Conservation (phyloP, 37 sponge, comb jelly and placozoan genomes). For the Spongilla lacustris region DNA sequence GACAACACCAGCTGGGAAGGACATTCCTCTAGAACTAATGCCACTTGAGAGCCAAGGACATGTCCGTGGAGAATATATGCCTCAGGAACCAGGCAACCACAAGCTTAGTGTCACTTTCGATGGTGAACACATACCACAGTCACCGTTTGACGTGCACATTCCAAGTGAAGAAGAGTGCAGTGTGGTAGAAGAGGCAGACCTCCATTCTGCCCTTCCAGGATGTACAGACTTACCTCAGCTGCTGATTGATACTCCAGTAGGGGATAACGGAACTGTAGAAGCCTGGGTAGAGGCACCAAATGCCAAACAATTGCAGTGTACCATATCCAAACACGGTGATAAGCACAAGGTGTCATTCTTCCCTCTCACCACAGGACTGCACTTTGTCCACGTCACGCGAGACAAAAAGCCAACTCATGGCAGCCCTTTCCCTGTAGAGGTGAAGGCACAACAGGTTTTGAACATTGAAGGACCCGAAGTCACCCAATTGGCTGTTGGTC, state of each 20-base stretch:
- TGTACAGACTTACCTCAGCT: slow-evolving; percentile 65
- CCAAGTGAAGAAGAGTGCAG: too few species aligned
- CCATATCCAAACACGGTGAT: slow-evolving; percentile 73
- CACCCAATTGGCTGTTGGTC: slow-evolving; percentile 77
- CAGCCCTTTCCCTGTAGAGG: slow-evolving; percentile 58
- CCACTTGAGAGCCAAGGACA: background rate
- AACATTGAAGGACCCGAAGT: slow-evolving; percentile 68
- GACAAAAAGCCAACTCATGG: slow-evolving; percentile 82
- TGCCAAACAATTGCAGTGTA: slow-evolving; percentile 30
- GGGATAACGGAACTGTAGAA: slow-evolving; percentile 71
- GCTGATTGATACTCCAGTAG: slow-evolving; percentile 70
- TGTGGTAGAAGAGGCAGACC: slow-evolving; percentile 7
- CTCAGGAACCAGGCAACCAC: slow-evolving; percentile 49
- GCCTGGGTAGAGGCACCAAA: slow-evolving; percentile 51
- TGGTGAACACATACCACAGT: too few species aligned
- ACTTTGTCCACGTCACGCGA: slow-evolving; percentile 83
- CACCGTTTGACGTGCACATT: too few species aligned
- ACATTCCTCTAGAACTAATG: slow-evolving; percentile 4
- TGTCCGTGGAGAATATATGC: slow-evolving; percentile 17
- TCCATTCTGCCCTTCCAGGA: too few species aligned
- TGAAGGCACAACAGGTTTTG: slow-evolving; percentile 48
- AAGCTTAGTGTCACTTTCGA: slow-evolving; percentile 29
- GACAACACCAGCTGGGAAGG: slow-evolving; percentile 35
- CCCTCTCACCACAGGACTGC: slow-evolving; percentile 81
- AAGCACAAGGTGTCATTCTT: slow-evolving; percentile 77